These are phyloP conservation scores for Enteromius paludinosus DNA, from an alignment of 2,797 vertebrate species.

Conservation along the genomic window DNA sequence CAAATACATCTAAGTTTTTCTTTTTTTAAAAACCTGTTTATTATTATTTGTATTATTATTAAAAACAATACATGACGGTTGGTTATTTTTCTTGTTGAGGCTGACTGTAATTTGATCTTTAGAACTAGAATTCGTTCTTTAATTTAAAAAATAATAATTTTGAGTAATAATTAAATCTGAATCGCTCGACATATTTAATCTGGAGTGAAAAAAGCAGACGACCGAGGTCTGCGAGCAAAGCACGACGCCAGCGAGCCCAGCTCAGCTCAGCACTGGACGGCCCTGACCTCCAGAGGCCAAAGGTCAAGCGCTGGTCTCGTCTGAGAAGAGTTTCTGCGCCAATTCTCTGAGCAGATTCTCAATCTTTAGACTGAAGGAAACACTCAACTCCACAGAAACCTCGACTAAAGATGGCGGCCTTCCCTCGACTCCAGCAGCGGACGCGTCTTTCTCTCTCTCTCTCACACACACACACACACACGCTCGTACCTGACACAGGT, in stretches of 20 bases:
- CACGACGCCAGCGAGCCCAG: not conserved
- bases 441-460: not conserved
- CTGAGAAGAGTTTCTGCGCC: not conserved
- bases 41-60: not conserved
- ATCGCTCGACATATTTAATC: not conserved
- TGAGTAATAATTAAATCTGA: not conserved
- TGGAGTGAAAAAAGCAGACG: not conserved
- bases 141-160: not conserved
- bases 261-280: not conserved
- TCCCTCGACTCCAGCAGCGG: not conserved
- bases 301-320: not conserved
- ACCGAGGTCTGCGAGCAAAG: not conserved
- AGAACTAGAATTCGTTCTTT: not conserved
- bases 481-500: slow-evolving; percentile 4
- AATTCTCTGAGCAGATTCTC: not conserved
- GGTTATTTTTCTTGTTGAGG: not conserved
- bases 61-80: not conserved
- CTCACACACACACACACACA: not conserved
- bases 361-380: not conserved
- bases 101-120: too few relatives aligned
- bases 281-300: not conserved
- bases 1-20: not conserved
- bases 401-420: slow-evolving; percentile 46
- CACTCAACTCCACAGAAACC: not conserved
- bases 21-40: not conserved